Evolutionary conservation across 1,140 invertebrate species (phyloP), one percentile per base, ranked within the genome.

Genomic region (Bombus ignitus): DNA sequence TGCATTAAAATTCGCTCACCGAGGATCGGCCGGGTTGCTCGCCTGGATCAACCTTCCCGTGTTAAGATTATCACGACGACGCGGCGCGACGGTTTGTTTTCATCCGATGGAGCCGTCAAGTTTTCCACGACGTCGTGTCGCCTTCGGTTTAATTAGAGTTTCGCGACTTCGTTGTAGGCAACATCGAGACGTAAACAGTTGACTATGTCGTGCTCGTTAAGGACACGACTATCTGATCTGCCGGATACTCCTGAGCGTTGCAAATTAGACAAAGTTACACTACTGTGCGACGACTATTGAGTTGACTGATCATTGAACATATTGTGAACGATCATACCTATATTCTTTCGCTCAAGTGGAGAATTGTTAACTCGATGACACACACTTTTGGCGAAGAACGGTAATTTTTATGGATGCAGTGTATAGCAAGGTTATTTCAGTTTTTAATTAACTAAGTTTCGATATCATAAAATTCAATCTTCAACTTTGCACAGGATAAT

Each of bases 81-180:
- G 18, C 47, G 47, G 6, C 18, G 57, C 4, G 22, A 53, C 35
- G 73, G 32, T 68, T 53, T 70, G 81, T 68, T 83, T 70, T 47
- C 74, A 75, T 35, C 44, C 57, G 73, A 76, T 77, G 57, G 39
- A 75, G 57, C 62, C 80, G 39, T 57, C 28, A 66, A 82, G 57
- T 47, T 82, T 82, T 82, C 81, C 71, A 42, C 22, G 1, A 39
- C 6, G 37, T 72, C 70, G 80, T n/a, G 70, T 42, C 57, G 73
- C 2, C 35, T 44, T 77, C 62, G 32, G 44, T 70, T 83, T 83
- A 83, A 83, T 83, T 83, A 78, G 74, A 68, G 82, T 70, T 83
- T 59, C 68, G 74, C 82, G 74, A 47, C 47, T 66, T 42, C 44
- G n/a, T 70, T 77, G 35, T 13, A 76, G 22, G 73, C 28, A 32